These are phyloP conservation scores for Picus viridis DNA, from an alignment of 2,797 vertebrate species.

Conservation along the genomic window DNA sequence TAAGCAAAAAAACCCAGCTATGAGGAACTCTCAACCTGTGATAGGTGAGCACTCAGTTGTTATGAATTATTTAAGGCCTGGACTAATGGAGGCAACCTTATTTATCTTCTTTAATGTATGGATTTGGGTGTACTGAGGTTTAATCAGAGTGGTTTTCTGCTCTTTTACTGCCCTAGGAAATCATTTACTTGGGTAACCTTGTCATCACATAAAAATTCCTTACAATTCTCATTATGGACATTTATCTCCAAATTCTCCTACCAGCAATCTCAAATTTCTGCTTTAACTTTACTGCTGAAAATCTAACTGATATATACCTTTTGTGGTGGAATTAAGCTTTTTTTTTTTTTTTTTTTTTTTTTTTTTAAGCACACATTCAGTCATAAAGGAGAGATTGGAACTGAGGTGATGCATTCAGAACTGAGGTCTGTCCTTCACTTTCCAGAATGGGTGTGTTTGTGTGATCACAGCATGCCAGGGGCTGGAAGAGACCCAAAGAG, in stretches of 20 bases:
- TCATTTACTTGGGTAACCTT: slow-evolving; percentile 34
- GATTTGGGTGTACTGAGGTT: not conserved
- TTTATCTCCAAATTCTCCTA: slow-evolving; percentile 14
- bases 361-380: not conserved
- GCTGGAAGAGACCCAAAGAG: too few species aligned
- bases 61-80: not conserved
- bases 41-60: not conserved
- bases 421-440: not conserved
- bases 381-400: not conserved
- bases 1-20: not conserved
- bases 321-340: not conserved
- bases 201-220: not conserved
- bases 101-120: slow-evolving; percentile 29
- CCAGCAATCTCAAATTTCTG: not conserved
- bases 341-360: not conserved
- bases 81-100: not conserved
- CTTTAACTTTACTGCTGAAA: slow-evolving; percentile 22
- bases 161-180: slow-evolving; percentile 35
- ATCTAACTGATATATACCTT: not conserved
- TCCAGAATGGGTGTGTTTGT: not conserved
- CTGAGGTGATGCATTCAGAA: not conserved
- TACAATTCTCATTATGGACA: not conserved
- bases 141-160: slow-evolving; percentile 32
- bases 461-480: too few species aligned
- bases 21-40: not conserved